These are phyloP conservation scores for Neodiprion virginianus DNA, from an alignment of 1,140 invertebrate species.

Conservation along the genomic window DNA sequence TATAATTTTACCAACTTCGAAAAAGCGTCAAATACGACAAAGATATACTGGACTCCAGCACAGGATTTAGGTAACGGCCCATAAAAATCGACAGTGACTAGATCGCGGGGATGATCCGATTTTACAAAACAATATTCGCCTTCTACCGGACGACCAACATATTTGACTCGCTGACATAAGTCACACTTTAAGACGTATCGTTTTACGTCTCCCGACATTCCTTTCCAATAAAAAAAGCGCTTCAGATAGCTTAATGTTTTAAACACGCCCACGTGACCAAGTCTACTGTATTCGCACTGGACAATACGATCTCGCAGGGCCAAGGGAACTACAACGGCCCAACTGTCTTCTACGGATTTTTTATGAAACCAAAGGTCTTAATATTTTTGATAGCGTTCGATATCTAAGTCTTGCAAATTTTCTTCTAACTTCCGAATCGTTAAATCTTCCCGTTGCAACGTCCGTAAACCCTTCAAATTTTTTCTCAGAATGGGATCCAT, in stretches of 20 bases:
- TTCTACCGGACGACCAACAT: slow-evolving; percentile 3
- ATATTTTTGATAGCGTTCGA: too few species aligned
- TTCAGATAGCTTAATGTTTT: slow-evolving; percentile 38
- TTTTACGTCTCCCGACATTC: slow-evolving; percentile 30
- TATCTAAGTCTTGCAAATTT: too few species aligned
- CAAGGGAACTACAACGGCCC: too few species aligned
- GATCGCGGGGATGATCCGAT: slow-evolving; percentile 30
- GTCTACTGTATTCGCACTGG: slow-evolving; percentile 31
- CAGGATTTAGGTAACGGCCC: slow-evolving; percentile 35
- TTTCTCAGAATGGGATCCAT: too few species aligned
- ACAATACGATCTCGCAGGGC: not conserved
- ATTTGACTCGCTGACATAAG: slow-evolving; percentile 28
- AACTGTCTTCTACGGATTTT: too few species aligned
- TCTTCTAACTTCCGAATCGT: too few species aligned
- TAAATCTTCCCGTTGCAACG: too few species aligned
- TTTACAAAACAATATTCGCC: slow-evolving; percentile 14
- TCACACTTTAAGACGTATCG: slow-evolving; percentile 28
- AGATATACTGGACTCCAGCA: slow-evolving; percentile 35
- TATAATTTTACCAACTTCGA: slow-evolving; percentile 24
- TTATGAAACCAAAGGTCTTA: too few species aligned
- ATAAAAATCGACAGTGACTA: slow-evolving; percentile 41
- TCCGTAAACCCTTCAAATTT: too few species aligned
- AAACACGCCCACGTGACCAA: slow-evolving; percentile 39
- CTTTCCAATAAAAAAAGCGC: slow-evolving; percentile 35
- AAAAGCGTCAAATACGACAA: slow-evolving; percentile 43